These are phyloP conservation scores for Entosphenus tridentatus DNA, from an alignment of 2,113 vertebrate species.

Conservation along the genomic window DNA sequence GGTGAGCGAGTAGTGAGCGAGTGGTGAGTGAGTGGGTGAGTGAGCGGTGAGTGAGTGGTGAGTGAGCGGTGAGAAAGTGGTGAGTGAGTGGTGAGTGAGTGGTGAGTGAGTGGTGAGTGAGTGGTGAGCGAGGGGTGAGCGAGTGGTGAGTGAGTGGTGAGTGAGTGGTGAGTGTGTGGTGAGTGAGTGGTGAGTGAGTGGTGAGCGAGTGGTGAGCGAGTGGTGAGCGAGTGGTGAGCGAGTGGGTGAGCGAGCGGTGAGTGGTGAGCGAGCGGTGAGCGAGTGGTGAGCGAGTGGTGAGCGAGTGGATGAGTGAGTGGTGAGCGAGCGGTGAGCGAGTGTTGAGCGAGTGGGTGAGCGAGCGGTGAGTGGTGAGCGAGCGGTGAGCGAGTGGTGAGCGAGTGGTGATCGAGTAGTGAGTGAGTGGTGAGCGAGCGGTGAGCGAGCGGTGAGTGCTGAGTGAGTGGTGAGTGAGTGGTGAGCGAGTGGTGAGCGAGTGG, in stretches of 20 bases:
- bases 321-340: slow-evolving; percentile 14
- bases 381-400: slow-evolving; percentile 14
- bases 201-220: slow-evolving; percentile 14
- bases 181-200: background rate
- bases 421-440: background rate
- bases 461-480: background rate
- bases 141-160: no score
- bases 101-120: no score
- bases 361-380: background rate
- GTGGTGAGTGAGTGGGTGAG: background rate
- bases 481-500: background rate
- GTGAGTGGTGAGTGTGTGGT: no score
- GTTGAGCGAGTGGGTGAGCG: no score
- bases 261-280: slow-evolving; percentile 14
- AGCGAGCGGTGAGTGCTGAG: slow-evolving; percentile 14
- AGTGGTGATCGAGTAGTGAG: no score
- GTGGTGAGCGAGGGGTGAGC: slow-evolving; percentile 14
- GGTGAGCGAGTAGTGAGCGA: no score
- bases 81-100: no score
- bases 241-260: background rate
- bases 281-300: no score
- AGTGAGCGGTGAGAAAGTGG: no score
- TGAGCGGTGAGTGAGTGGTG: slow-evolving; percentile 8
- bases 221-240: no score
- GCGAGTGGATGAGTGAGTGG: background rate